Evolutionary conservation across 2,113 vertebrate genomes (phyloP), one percentile per base, ranked within the genome.

Genomic region (Coracopsis vasa): DNA sequence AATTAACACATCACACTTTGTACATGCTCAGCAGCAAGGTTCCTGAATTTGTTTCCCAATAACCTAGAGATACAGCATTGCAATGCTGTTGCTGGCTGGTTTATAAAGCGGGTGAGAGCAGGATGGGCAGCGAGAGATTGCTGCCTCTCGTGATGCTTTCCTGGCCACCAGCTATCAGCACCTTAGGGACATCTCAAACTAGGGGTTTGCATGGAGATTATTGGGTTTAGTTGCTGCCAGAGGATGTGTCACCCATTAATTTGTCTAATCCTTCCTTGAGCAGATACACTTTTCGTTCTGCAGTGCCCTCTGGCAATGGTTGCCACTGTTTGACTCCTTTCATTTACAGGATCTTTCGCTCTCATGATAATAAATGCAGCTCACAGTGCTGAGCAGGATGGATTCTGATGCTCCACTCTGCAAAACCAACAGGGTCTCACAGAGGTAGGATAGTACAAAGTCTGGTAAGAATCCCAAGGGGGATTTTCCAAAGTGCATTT

Each of bases 11-110:
- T 37, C 35, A 5, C 24, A 37, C 11, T 37, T 44, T 16, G 13
- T 39, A 56, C 20, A 6, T 4, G 18, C 13, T 54, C 39, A 81
- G 58, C 42, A 81, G 29, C 9, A 19, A 31, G 53, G 39, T 17
- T 74, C 50, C 42, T 28, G 4, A 10, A 3, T 3, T 0, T 3
- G 3, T 37, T 42, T 70, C 37, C 42, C 2, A 3, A 9, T 10
- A 48, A 7, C 41, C 29, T 19, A 1, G 47, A 50, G 41, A 54
- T 11, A 15, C 10, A 2, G 41, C 0, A 10, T 0, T 2, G 35
- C 33, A 21, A 64, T 5, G 54, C 45, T 1, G 1, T 2, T 42
- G 9, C 58, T 4, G 19, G 33, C 18, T 50, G n/a, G n/a, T 72
- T 67, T 16, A 16, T 7, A 39, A 29, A 28, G 21, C 7, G 7